These are phyloP conservation scores for Phodopus roborovskii DNA, from an alignment of 2,113 vertebrate species.

Conservation along the genomic window DNA sequence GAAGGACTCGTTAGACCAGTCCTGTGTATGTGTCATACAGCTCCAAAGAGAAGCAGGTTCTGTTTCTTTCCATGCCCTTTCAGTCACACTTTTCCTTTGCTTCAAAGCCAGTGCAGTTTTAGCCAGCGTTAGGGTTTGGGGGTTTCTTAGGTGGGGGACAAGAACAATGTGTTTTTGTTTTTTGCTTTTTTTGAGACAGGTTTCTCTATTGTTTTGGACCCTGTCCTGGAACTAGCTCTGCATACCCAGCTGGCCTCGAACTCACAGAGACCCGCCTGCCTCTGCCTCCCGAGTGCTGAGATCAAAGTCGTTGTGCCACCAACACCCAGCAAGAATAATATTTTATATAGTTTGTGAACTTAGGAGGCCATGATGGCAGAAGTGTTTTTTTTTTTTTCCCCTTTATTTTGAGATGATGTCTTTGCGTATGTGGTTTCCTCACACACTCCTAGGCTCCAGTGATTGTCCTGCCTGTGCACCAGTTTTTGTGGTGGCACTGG, in stretches of 20 bases:
- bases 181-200: no score
- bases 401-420: neutral
- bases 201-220: no score
- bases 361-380: neutral
- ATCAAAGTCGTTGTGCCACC: no score
- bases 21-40: constrained; percentile 56
- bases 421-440: neutral
- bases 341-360: constrained; percentile 16
- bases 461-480: neutral
- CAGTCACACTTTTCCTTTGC: no score
- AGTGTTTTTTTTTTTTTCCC: neutral
- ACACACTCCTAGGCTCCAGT: neutral
- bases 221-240: no score
- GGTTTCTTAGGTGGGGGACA: neutral
- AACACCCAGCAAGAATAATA: no score
- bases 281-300: no score
- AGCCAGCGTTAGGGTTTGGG: constrained; percentile 32
- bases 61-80: constrained; percentile 71
- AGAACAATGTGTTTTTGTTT: neutral
- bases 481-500: neutral
- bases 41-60: constrained; percentile 66
- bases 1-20: constrained; percentile 80
- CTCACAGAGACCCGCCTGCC: no score
- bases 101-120: constrained; percentile 43
- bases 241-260: no score